Base-by-base conservation (phyloP, 2,113 vertebrate genomes). In the Pseudorectes ferrugineus region DNA sequence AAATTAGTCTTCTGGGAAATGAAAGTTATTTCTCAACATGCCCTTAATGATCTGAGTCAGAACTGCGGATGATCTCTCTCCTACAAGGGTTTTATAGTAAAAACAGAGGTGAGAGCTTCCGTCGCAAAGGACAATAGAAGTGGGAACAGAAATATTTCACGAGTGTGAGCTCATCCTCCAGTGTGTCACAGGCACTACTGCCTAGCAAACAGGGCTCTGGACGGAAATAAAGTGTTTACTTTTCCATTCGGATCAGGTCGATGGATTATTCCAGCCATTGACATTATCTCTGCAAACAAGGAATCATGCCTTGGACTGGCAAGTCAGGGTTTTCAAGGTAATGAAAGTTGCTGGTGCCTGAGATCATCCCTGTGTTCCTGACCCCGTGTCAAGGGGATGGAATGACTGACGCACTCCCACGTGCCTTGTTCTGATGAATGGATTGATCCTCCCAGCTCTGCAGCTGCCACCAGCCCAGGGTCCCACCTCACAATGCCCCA, bases 1-100 rank as follows among this genome's bases (percentile, higher is more conserved):
- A 97, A 97, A 97, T 97, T 97, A 98, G 95, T 90, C 97, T 97
- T 97, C 96, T 98, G 97, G 97, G 97, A 98, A 98, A 96, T 78
- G 86, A 85, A 94, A 96, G 97, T 97, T 98, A 96, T 97, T 97
- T 98, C 96, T 97, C 96, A 97, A 97, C 93, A 96, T 95, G 91
- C 91, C 96, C 85, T 93, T 97, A 98, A 98, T 93, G 92, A 93
- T 96, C 94, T 98, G 96, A 98, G 87, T 97, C 97, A 98, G 97
- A 97, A 73, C 97, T 94, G 94, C 38, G 0, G 88, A 92, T 97
- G 95, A 98, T 96, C 85, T 96, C 63, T 93, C 73, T 95, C 86
- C 62, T 89, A 61, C 61, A 71, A 74, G 84, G 95, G 95, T 91
- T 96, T 97, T 95, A 73, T 62, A 92, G 89, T 92, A 54, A 92